Conservation (phyloP, 2,888 invertebrate genomes). For the Palloptera scutellata region DNA sequence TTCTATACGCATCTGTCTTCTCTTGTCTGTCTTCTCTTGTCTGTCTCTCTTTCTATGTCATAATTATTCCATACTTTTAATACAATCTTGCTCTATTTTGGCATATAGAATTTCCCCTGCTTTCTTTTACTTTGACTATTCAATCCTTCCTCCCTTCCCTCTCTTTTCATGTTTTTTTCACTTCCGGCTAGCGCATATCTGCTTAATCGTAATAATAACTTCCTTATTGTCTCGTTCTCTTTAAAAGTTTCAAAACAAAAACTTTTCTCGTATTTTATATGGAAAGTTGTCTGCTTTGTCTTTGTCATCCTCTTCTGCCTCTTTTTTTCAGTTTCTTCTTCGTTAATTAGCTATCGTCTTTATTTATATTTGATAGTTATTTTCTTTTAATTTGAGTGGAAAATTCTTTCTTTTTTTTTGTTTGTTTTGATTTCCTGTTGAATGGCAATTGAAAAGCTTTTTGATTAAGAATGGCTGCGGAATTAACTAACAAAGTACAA, state of each 20-base stretch:
- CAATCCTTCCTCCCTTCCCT: neutral
- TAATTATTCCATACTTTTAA: too few relatives aligned
- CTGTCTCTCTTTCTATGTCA: too few relatives aligned
- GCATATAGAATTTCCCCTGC: neutral
- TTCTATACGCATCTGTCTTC: too few relatives aligned
- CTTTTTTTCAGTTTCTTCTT: neutral
- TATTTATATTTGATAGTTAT: too few relatives aligned
- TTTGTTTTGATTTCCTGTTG: too few relatives aligned
- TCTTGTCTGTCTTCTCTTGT: too few relatives aligned
- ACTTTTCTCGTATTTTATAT: constrained; percentile 4
- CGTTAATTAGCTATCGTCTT: neutral
- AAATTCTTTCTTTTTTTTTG: too few relatives aligned
- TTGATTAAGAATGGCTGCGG: too few relatives aligned
- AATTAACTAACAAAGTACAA: too few relatives aligned
- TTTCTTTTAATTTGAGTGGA: too few relatives aligned
- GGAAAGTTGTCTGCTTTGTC: neutral
- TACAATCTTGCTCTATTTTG: neutral
- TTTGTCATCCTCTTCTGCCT: neutral
- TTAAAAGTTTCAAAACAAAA: neutral
- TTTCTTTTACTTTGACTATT: neutral
- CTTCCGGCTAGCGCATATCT: neutral
- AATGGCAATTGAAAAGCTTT: too few relatives aligned
- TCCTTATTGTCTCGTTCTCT: neutral
- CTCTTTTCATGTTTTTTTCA: neutral
- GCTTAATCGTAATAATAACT: neutral